Evolutionary conservation across 2,888 invertebrate genomes (phyloP).

Genomic region (Sycophila texana): DNA sequence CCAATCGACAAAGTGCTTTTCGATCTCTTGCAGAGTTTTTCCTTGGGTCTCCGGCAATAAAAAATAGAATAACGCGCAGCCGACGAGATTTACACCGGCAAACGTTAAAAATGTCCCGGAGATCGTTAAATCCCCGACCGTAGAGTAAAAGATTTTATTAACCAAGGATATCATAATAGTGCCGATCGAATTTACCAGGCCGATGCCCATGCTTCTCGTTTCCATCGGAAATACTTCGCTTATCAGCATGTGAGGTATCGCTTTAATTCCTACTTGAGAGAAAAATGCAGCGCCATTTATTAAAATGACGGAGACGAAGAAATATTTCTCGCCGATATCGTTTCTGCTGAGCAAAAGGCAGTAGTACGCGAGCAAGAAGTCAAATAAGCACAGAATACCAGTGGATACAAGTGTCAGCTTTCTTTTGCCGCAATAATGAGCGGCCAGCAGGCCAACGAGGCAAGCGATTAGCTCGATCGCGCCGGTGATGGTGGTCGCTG

Average conservation of each 20-base stretch:
- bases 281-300: background rate
- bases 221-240: background rate
- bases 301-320: background rate
- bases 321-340: background rate
- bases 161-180: background rate
- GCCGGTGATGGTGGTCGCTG: background rate
- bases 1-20: background rate
- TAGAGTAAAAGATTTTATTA: background rate
- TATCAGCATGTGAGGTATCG: background rate
- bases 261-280: background rate
- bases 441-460: background rate
- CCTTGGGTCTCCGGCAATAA: background rate
- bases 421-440: background rate
- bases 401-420: background rate
- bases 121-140: background rate
- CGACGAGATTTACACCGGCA: background rate
- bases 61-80: background rate
- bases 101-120: background rate
- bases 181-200: background rate
- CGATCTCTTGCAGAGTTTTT: constrained; percentile 4
- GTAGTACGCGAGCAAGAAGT: background rate
- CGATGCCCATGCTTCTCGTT: background rate
- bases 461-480: background rate
- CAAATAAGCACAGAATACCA: background rate
- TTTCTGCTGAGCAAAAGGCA: background rate